Evolutionary conservation across 1,140 invertebrate species (phyloP).

Genomic region (Solenopsis invicta): DNA sequence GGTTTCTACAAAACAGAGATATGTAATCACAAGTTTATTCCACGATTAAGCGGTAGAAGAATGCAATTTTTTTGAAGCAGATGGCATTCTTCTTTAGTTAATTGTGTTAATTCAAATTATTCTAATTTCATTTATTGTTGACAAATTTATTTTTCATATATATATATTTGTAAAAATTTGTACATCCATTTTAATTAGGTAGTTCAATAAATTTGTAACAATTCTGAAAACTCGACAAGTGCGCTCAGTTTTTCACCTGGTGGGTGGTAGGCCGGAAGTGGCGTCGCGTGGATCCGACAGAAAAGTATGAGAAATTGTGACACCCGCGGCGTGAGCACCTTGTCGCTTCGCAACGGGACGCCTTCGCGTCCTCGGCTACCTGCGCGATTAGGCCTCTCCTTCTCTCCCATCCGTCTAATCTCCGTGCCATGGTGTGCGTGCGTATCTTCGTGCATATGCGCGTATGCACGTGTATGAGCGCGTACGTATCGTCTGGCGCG

Average conservation of each 20-base stretch:
- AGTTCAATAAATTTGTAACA: not conserved
- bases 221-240: not conserved
- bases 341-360: constrained; percentile 27
- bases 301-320: constrained; percentile 39
- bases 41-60: too few species aligned
- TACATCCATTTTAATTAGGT: not conserved
- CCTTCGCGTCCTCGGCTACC: constrained; percentile 32
- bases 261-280: not conserved
- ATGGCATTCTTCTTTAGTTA: too few species aligned
- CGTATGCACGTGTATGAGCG: not conserved
- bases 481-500: constrained; percentile 5
- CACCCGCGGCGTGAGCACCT: not conserved
- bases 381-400: constrained; percentile 40
- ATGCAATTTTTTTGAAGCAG: too few species aligned
- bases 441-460: not conserved
- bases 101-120: too few species aligned
- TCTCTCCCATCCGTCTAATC: constrained; percentile 32
- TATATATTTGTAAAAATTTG: not conserved
- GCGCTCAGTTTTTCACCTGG: not conserved
- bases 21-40: not conserved
- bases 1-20: not conserved
- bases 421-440: not conserved
- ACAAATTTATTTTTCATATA: too few species aligned
- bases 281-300: constrained; percentile 19
- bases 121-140: too few species aligned